phyloP scores from a whole-genome alignment of 2,113 vertebrate genomes.

The Chlorodrepanis virens region DNA sequence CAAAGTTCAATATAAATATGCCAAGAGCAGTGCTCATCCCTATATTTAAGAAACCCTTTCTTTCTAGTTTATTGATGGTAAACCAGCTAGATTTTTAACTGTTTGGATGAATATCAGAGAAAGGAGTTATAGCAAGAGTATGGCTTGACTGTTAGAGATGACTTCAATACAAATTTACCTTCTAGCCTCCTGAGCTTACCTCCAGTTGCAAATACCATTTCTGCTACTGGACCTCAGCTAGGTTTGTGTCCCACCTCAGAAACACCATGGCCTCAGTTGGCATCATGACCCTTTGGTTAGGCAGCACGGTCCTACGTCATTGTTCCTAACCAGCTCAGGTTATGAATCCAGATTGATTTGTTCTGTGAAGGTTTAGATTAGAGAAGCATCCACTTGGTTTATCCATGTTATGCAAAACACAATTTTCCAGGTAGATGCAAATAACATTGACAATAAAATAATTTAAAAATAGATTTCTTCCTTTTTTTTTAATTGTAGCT shows the following conservation, averaged over 20 bases:
- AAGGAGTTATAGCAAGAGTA: background rate
- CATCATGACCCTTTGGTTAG: background rate
- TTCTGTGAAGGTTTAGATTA: background rate
- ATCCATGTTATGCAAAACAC: background rate
- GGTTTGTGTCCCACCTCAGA: background rate
- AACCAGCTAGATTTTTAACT: background rate
- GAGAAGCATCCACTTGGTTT: background rate
- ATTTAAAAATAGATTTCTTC: background rate
- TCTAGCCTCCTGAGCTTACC: background rate
- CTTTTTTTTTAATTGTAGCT: background rate
- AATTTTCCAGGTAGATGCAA: background rate
- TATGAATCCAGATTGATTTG: background rate
- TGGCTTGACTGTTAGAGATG: background rate
- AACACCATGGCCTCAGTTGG: background rate
- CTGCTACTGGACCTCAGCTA: background rate
- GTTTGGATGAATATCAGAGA: background rate
- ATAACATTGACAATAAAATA: constrained; percentile 1
- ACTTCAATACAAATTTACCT: background rate
- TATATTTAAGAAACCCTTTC: background rate
- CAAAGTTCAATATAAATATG: background rate
- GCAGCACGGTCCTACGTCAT: background rate
- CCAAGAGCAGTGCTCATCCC: background rate
- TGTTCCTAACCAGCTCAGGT: background rate
- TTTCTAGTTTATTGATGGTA: background rate
- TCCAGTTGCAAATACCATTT: background rate